A percentile compares a stretch with the other conserved stretches of the same genome.
These are phyloP conservation scores for Agrotis clavis DNA, from an alignment of 2,888 invertebrate genomes.

Conservation along the genomic window DNA sequence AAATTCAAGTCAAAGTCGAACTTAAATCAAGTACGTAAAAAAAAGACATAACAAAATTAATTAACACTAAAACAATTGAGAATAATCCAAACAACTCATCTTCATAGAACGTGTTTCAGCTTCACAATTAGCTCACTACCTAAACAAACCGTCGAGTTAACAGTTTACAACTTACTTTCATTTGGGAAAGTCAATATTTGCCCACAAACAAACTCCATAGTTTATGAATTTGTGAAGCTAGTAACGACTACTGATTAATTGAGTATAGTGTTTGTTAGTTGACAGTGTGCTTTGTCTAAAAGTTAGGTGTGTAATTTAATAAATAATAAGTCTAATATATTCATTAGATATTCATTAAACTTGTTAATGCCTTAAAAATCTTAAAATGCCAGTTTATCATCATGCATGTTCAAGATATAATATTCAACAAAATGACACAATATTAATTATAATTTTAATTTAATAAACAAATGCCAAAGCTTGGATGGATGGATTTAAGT, in stretches of 20 bases:
- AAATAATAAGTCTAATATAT: too few relatives aligned
- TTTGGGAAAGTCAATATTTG: conserved; percentile 54
- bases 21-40: too few relatives aligned
- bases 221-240: conserved; percentile 47
- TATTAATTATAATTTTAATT: too few relatives aligned
- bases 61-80: neutral
- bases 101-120: conserved; percentile 19
- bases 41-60: too few relatives aligned
- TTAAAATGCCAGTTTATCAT: too few relatives aligned
- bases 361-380: too few relatives aligned
- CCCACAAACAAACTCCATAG: conserved; percentile 40
- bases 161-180: conserved; percentile 54
- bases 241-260: conserved; percentile 30
- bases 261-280: conserved; percentile 14
- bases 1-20: too few relatives aligned
- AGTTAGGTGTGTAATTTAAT: neutral
- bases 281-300: neutral
- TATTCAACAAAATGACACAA: too few relatives aligned
- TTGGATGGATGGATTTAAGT: too few relatives aligned
- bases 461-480: too few relatives aligned
- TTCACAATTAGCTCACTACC: conserved; percentile 43
- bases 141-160: conserved; percentile 54
- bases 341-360: too few relatives aligned
- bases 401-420: too few relatives aligned
- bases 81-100: conserved; percentile 23